Evolutionary conservation across 1,140 invertebrate genomes (phyloP).

Genomic region (Homalodisca vitripennis): DNA sequence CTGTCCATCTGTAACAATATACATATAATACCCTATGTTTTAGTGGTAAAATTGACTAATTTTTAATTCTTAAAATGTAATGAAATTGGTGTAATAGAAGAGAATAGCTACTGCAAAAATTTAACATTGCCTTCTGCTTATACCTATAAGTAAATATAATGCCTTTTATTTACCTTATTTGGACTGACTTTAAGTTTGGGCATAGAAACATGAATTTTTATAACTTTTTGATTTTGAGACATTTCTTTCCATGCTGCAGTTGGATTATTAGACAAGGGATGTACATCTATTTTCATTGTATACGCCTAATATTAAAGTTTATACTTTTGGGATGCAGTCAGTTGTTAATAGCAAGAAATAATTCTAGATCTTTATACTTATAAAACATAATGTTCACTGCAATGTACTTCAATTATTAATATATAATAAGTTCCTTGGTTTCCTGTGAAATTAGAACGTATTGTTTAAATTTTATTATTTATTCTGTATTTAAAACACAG

Average conservation of each 20-base stretch:
- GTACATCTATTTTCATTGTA: constrained; percentile 57
- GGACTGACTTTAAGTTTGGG: constrained; percentile 44
- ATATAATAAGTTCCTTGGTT: no score
- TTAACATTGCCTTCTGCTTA: no score
- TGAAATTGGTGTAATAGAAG: background rate
- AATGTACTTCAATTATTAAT: no score
- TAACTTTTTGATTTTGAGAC: constrained; percentile 60
- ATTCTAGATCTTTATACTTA: no score
- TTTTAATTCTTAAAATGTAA: background rate
- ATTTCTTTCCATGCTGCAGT: constrained; percentile 67
- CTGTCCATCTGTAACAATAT: background rate
- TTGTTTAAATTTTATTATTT: no score
- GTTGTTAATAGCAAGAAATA: no score
- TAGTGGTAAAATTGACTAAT: background rate
- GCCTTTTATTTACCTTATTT: constrained; percentile 1
- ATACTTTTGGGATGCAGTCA: no score
- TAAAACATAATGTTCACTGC: no score
- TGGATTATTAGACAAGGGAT: constrained; percentile 63
- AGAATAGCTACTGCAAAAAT: background rate
- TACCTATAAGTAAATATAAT: background rate
- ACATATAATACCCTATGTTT: background rate
- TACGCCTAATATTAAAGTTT: no score
- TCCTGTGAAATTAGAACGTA: no score
- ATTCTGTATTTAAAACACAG: no score
- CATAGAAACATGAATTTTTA: constrained; percentile 63